Evolutionary conservation across 2,888 invertebrate genomes (phyloP), one percentile per base, ranked within the genome.

Genomic region (Spatulosminthurus flaviceps): DNA sequence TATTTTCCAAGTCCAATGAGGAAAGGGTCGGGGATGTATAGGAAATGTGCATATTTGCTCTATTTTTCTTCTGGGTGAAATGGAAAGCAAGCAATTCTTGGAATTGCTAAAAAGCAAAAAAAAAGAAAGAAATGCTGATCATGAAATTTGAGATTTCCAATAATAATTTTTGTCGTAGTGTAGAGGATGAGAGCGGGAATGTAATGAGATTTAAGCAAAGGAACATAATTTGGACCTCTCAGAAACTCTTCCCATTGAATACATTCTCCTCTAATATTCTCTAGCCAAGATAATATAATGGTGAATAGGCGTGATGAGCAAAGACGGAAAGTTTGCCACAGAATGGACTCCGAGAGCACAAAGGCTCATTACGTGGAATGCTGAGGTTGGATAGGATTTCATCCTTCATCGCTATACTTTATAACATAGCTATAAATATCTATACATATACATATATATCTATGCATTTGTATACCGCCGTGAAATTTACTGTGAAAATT

Each of bases 401-500:
- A 51, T 51, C 16, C 51, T 11, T 34, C 34, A 34, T 34, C 34
- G 9, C 34, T 34, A n/a, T n/a, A n/a, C n/a, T n/a, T n/a, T n/a
- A n/a, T n/a, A n/a, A n/a, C n/a, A n/a, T n/a, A n/a, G n/a, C n/a
- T n/a, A n/a, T n/a, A n/a, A n/a, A n/a, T n/a, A 13, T 41, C 9
- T 41, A 41, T 41, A 41, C n/a, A 41, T 41, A 41, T 41, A 41
- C 7, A 41, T 41, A 13, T 41, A 41, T 41, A 9, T 41, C 13
- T 41, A 41, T 41, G 9, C 13, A 41, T 7, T 7, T 13, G 7
- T 9, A 7, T 13, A 51, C 19, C 16, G 5, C n/a, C 51, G 51
- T 51, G 51, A 51, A 51, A 51, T 51, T 51, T 51, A 51, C 51
- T 51, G 51, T 51, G n/a, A 16, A 51, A 51, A 51, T 51, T 51